phyloP scores from a whole-genome alignment of 2,888 invertebrate species.

The Xiphydria camelus region DNA sequence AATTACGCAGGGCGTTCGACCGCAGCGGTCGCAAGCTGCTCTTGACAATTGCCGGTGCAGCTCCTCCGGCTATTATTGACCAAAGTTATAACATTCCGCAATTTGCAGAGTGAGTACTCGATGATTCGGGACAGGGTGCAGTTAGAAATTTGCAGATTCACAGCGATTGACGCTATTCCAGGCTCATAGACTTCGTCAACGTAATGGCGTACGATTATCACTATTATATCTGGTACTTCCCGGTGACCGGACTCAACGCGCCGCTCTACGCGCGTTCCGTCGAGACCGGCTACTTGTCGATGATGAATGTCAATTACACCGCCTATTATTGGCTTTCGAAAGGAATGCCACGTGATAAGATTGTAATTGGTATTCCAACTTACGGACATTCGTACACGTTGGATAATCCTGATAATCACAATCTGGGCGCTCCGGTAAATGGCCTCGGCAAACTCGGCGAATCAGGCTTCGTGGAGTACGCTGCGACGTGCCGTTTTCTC shows the following conservation, averaged over 20 bases:
- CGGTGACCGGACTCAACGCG: constrained; percentile 83
- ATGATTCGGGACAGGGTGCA: not conserved
- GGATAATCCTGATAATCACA: constrained; percentile 68
- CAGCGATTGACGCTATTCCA: constrained; percentile 45
- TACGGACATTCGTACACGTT: constrained; percentile 75
- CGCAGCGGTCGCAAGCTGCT: constrained; percentile 62
- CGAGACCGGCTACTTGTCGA: constrained; percentile 69
- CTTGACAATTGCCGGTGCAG: constrained; percentile 79
- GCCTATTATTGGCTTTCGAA: constrained; percentile 74
- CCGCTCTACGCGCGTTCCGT: constrained; percentile 69
- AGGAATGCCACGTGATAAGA: constrained; percentile 77
- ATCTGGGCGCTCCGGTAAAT: constrained; percentile 71
- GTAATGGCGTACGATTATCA: constrained; percentile 94
- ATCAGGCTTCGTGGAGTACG: constrained; percentile 73
- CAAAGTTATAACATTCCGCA: constrained; percentile 78
- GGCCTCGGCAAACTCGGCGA: constrained; percentile 70
- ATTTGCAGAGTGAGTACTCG: constrained; percentile 68
- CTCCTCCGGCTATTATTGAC: constrained; percentile 74
- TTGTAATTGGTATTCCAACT: constrained; percentile 84
- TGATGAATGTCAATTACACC: constrained; percentile 81
- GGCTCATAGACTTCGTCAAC: constrained; percentile 80
- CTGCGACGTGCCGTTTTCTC: constrained; percentile 71
- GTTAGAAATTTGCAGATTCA: not conserved
- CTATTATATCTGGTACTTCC: constrained; percentile 73
- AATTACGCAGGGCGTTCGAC: constrained; percentile 71